Evolutionary conservation across 1,140 invertebrate species (phyloP).

Genomic region (Musca domestica): DNA sequence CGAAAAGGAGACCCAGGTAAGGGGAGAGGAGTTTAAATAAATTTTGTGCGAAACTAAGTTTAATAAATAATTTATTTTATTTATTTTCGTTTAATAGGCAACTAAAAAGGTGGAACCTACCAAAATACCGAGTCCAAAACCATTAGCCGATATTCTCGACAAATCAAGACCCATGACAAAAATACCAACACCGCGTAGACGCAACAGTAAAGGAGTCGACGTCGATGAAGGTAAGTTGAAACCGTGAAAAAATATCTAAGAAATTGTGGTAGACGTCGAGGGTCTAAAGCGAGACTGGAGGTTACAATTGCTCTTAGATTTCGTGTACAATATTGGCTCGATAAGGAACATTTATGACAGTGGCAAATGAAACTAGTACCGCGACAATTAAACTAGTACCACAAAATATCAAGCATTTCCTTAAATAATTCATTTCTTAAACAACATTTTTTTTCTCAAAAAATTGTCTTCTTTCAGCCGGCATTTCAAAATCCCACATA

Average conservation of each 20-base stretch:
- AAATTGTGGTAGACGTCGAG: too few species aligned
- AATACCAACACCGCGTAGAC: constrained; percentile 39
- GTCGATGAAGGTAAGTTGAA: constrained; percentile 44
- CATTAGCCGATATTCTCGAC: constrained; percentile 47
- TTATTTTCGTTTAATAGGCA: constrained; percentile 29
- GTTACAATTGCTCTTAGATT: too few species aligned
- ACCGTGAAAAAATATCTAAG: not conserved
- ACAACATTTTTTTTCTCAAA: not conserved
- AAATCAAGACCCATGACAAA: constrained; percentile 43
- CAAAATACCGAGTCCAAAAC: constrained; percentile 50
- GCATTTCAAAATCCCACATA: constrained; percentile 23
- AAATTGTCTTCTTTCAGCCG: constrained; percentile 6
- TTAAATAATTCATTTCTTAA: not conserved
- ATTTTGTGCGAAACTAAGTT: too few species aligned
- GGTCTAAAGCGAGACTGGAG: too few species aligned
- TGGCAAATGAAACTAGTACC: too few species aligned
- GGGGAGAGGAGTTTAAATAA: constrained; percentile 29
- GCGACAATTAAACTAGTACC: too few species aligned
- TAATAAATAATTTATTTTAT: not conserved
- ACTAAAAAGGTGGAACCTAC: constrained; percentile 44
- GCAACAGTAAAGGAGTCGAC: constrained; percentile 39
- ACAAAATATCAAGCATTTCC: too few species aligned
- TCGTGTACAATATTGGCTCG: too few species aligned
- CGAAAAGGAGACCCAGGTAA: constrained; percentile 50
- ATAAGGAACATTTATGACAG: too few species aligned